Percentiles rank a stretch among this genome's conserved stretches.
phyloP scores from a whole-genome alignment of 2,113 vertebrate species.

The Athene cunicularia region DNA sequence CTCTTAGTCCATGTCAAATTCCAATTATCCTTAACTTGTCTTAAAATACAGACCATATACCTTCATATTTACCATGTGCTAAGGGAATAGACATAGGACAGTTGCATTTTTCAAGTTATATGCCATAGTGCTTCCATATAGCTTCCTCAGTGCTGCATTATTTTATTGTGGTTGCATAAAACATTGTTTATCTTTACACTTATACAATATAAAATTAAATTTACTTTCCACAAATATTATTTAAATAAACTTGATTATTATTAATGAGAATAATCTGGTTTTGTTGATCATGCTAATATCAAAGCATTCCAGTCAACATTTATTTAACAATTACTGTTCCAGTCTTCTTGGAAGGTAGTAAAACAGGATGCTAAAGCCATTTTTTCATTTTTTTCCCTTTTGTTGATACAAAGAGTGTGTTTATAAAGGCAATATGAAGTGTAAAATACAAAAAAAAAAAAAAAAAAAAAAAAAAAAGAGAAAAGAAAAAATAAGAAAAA shows the following conservation, averaged over 20 bases:
- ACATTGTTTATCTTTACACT: background rate
- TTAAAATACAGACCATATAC: background rate
- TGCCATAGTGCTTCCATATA: background rate
- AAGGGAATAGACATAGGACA: background rate
- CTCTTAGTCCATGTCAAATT: background rate
- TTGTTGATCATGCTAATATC: background rate
- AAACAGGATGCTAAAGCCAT: background rate
- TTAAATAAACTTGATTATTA: background rate
- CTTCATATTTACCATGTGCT: background rate
- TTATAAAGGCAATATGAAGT: background rate
- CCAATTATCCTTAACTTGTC: background rate
- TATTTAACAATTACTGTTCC: background rate
- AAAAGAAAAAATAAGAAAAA: background rate
- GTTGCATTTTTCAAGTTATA: background rate
- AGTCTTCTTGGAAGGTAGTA: background rate
- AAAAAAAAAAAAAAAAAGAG: background rate
- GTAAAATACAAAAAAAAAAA: background rate
- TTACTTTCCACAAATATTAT: background rate
- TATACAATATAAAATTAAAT: background rate
- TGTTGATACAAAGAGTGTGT: background rate
- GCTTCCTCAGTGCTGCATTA: background rate
- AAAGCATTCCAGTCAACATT: background rate
- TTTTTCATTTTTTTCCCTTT: background rate
- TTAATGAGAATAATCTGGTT: background rate
- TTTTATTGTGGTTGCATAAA: conserved; percentile 26